Evolutionary conservation across 1,140 invertebrate species (phyloP), one percentile per base, ranked within the genome.

Genomic region (Diplogasteroides magnus): DNA sequence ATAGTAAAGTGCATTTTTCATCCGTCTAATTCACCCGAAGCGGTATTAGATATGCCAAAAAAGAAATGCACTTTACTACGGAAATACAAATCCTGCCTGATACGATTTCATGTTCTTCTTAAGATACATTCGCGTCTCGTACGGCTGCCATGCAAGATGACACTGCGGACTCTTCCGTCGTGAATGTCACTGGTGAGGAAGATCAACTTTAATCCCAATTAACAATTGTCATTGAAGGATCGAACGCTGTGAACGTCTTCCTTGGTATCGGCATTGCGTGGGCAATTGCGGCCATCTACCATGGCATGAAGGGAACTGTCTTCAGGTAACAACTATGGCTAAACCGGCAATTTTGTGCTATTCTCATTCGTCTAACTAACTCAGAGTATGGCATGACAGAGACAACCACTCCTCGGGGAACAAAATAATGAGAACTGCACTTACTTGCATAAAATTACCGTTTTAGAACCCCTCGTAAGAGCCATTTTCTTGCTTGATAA

Each of bases 81-180:
- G 60, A 11, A 11, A 11, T 56, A 11, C 27, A 6, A 31, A n/a
- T 6, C 26, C 6, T 11, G n/a, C 26, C 27, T 31, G 56, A 56
- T 14, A n/a, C 31, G 11, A 61, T 72, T 70, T n/a, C n/a, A n/a
- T n/a, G n/a, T n/a, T n/a, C n/a, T n/a, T n/a, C 63, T 74, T 76
- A 28, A 81, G 96, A 98, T 86, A 98, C 94, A 63, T 98, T 98
- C 85, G 95, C 96, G 65, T 97, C 93, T 81, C 97, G 97, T 87
- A 92, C 97, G 65, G 94, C 96, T 55, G 94, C 96, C 28, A 89
- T 93, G 70, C 92, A 96, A 83, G 95, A 98, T 83, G 90, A 92
- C 84, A 92, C 93, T 81, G 96, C 96, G 13, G 96, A 98, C 83
- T 93, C 93, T 32, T 94, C 93, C 62, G 90, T 98, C 15, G 95